phyloP scores from a whole-genome alignment of 2,113 vertebrate species.

The Cnemophilus loriae region DNA sequence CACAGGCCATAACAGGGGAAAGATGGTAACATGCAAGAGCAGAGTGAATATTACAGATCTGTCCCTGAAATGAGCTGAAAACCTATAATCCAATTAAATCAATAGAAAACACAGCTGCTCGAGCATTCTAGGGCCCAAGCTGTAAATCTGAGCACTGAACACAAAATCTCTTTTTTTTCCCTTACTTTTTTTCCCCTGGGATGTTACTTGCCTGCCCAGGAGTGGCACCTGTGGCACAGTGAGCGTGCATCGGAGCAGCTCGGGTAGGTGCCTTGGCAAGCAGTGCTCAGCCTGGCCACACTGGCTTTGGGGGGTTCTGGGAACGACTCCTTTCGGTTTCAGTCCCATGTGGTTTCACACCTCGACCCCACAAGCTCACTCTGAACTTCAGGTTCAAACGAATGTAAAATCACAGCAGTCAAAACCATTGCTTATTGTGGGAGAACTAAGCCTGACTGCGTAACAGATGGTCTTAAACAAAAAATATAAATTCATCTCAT shows the following conservation, averaged over 20 bases:
- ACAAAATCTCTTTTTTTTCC: too few relatives aligned
- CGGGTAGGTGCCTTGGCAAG: accelerated
- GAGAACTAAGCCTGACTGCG: background rate
- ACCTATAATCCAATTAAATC: background rate
- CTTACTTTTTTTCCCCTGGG: accelerated
- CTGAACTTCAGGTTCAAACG: constrained; percentile 55
- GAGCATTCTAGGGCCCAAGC: background rate
- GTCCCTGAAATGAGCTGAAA: background rate
- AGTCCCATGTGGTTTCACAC: constrained; percentile 52
- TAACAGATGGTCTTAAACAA: background rate
- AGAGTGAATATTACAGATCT: background rate
- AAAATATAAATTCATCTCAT: background rate
- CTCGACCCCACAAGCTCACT: constrained; percentile 57
- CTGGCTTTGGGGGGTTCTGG: background rate
- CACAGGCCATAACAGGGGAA: background rate
- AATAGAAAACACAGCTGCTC: background rate
- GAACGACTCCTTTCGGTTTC: background rate
- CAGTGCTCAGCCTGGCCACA: background rate
- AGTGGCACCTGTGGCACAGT: accelerated
- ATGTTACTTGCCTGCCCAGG: background rate
- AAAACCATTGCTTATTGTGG: background rate
- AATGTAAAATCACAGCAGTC: background rate
- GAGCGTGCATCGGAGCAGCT: background rate
- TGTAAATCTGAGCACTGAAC: background rate
- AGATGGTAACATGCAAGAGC: background rate